Evolutionary conservation across 2,113 vertebrate species (phyloP).

Genomic region (Protobothrops mucrosquamatus): DNA sequence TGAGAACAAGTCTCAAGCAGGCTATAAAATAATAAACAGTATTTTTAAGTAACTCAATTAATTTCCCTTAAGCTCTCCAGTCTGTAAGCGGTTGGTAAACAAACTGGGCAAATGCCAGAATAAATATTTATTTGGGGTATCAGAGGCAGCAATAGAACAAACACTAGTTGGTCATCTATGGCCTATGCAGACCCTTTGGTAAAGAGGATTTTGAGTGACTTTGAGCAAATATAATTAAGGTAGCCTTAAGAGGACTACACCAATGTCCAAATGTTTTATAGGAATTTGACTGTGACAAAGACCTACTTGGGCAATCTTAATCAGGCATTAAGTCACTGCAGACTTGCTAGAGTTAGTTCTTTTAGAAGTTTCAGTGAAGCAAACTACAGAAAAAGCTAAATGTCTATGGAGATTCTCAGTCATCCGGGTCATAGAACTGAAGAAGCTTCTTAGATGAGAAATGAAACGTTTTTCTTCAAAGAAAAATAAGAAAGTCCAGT

Average conservation of each 20-base stretch:
- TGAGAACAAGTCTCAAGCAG: slow-evolving; percentile 42
- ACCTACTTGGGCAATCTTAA: neutral
- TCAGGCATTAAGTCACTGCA: neutral
- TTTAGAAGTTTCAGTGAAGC: neutral
- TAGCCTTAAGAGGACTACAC: slow-evolving; percentile 15
- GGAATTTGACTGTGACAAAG: neutral
- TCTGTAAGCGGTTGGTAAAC: slow-evolving; percentile 65
- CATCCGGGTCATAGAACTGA: no score
- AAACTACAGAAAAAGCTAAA: neutral
- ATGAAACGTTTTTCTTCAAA: no score
- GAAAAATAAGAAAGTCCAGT: no score
- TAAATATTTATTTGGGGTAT: slow-evolving; percentile 71
- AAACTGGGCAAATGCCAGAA: slow-evolving; percentile 65
- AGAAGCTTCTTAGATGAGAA: no score
- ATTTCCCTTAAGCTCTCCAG: slow-evolving; percentile 47
- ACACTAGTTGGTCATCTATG: slow-evolving; percentile 57
- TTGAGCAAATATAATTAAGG: slow-evolving; percentile 33
- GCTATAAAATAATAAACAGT: slow-evolving; percentile 61
- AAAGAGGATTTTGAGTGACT: slow-evolving; percentile 47
- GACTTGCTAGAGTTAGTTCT: neutral
- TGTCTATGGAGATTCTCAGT: no score
- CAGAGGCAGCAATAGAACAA: slow-evolving; percentile 56
- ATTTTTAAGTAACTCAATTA: slow-evolving; percentile 63
- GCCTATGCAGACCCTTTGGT: neutral
- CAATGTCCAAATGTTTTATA: slow-evolving; percentile 16